Base-by-base conservation (phyloP, 2,888 invertebrate genomes). In the Salpingus planirostris region DNA sequence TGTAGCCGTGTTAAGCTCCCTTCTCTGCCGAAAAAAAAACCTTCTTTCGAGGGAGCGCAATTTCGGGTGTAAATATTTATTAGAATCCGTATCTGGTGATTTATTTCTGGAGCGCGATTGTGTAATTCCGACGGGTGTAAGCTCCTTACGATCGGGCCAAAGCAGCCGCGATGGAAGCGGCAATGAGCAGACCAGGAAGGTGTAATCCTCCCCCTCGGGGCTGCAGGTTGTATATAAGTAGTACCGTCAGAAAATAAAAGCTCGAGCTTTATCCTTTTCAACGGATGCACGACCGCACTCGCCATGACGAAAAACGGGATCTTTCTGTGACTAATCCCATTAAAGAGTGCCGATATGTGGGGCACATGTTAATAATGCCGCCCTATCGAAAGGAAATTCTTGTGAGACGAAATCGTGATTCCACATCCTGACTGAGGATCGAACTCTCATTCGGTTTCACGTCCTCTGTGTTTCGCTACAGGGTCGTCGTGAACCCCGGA, bases 171-270 rank as follows among this genome's bases (percentile, higher is more conserved):
- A 15, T 11, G 21, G 15, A 31, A 31, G 31, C 36, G 36, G 31
- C 36, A 36, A 36, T 36, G 36, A 36, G 31, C 25, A 29, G 36
- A 31, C 33, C 33, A 27, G 27, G 30, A 37, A 38, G 34, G 29
- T 35, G 38, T 38, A 38, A 38, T 38, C 38, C 38, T 13, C 31
- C 28, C n/a, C n/a, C n/a, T n/a, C n/a, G n/a, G n/a, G n/a, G 29
- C 18, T 38, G 31, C 34, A 35, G 34, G 31, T 38, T 29, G 38
- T 29, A n/a, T n/a, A n/a, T n/a, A n/a, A n/a, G n/a, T n/a, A n/a
- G n/a, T n/a, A n/a, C n/a, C n/a, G n/a, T n/a, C n/a, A n/a, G n/a
- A n/a, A n/a, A n/a, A n/a, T n/a, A n/a, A n/a, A n/a, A n/a, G n/a
- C n/a, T n/a, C n/a, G n/a, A n/a, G n/a, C n/a, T n/a, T n/a, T n/a